A percentile compares a stretch with the other conserved stretches of the same genome.
Evolutionary conservation across 2,797 vertebrate genomes (phyloP).

Genomic region (Fistularia commersonii): DNA sequence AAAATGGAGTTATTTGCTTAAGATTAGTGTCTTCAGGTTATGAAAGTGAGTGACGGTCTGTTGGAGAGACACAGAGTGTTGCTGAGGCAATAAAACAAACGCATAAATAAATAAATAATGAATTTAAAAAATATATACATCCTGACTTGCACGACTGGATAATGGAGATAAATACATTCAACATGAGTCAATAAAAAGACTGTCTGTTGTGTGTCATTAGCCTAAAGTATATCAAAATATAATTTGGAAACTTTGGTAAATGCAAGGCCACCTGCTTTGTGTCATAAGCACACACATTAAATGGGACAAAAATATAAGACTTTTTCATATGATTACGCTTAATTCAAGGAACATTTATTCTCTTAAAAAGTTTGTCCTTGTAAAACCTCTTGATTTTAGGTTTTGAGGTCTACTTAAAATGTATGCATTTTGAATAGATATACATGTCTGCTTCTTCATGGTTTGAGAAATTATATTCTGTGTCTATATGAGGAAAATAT

Average conservation of each 20-base stretch:
- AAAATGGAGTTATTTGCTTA: conserved; percentile 62
- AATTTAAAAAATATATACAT: conserved; percentile 1
- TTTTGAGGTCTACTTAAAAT: no score
- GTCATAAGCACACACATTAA: conserved; percentile 27
- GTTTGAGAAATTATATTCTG: conserved; percentile 31
- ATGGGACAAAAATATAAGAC: no score
- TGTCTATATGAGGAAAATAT: conserved; percentile 49
- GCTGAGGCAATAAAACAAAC: conserved; percentile 19
- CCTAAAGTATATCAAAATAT: no score
- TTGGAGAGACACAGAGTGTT: conserved; percentile 24
- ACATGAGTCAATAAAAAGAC: no score
- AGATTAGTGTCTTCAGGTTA: conserved; percentile 48
- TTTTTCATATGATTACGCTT: no score
- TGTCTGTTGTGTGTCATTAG: no score
- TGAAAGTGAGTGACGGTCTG: conserved; percentile 45
- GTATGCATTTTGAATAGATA: conserved; percentile 1
- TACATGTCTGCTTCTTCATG: conserved; percentile 23
- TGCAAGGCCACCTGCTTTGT: conserved; percentile 58
- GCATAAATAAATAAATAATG: not conserved
- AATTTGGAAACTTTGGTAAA: conserved; percentile 2
- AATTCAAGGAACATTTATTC: no score
- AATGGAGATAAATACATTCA: no score
- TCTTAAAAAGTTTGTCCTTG: no score
- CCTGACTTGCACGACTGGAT: no score
- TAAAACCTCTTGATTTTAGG: no score